Conservation (phyloP, 2,797 vertebrate genomes). For the Cuniculus paca region DNA sequence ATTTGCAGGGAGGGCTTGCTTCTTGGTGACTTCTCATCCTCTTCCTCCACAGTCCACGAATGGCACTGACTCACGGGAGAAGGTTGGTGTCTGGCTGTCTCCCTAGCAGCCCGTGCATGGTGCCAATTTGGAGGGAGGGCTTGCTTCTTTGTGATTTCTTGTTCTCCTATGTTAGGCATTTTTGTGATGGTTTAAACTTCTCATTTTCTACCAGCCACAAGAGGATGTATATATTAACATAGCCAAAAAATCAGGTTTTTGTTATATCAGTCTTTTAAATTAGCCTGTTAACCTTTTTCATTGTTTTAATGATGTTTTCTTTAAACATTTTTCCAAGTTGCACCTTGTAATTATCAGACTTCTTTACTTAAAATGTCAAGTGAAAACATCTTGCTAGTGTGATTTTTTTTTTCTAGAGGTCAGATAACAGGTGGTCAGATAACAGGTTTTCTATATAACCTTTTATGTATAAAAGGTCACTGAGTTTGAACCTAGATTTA, state of each 20-base stretch:
- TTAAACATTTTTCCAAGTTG: conserved; percentile 46
- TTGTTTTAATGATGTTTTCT: conserved; percentile 62
- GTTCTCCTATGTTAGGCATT: neutral
- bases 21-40: too few relatives aligned
- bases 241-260: neutral
- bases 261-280: conserved; percentile 17
- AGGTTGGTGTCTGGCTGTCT: too few relatives aligned
- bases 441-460: too few relatives aligned
- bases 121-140: too few relatives aligned
- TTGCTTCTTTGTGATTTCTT: too few relatives aligned
- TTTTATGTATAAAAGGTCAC: neutral
- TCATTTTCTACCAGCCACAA: conserved; percentile 4
- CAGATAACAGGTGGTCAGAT: neutral
- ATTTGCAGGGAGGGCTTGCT: too few relatives aligned
- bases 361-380: conserved; percentile 41
- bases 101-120: too few relatives aligned
- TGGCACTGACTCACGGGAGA: too few relatives aligned
- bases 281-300: neutral
- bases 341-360: neutral
- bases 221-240: neutral
- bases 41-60: too few relatives aligned
- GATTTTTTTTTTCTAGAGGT: conserved; percentile 34
- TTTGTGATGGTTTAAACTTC: conserved; percentile 12
- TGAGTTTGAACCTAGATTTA: conserved; percentile 47
- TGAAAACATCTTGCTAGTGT: neutral